Base-by-base conservation (phyloP, 2,888 invertebrate genomes). In the Lasioglossum marginatum region DNA sequence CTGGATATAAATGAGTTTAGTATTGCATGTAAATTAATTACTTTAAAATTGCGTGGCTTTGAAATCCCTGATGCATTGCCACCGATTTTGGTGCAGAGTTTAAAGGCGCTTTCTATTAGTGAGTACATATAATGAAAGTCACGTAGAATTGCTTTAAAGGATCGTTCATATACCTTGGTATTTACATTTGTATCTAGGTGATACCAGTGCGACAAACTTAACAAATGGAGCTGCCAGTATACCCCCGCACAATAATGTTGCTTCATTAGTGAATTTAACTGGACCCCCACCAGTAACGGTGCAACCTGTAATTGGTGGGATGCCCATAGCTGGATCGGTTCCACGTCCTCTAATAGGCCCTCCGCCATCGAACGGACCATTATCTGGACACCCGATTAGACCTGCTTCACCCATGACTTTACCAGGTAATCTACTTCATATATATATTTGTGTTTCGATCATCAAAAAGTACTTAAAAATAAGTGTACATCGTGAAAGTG, bases 1-100 rank as follows among this genome's bases (percentile, higher is more conserved):
- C 97, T 99, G 96, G 98, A 99, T 93, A 97, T 99, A 79, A 97
- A 98, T 93, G 99, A 99, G 96, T 99, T 99, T 95, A 99, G 99
- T 90, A 98, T 99, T 92, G 99, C 99, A 75, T 99, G 99, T 96
- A 99, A 99, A 96, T 96, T 99, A 83, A 99, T 99, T 81, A 98
- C 98, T 93, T 96, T 99, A 87, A 99, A 99, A 95, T 96, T 99
- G 23, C 97, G 98, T 79, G 99, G 99, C 5, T 97, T 98, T 92
- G 99, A 99, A 94, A 96, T 99, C 78, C 99, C 99, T 0, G 97
- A 97, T 94, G 96, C 96, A 3, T 96, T 99, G 90, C 99, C 99
- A 27, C 97, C 97, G 5, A 96, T 97, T 14, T 93, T 98, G 12
- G 93, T 98, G 19, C 96, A 97, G 10, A 97, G 98, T 0, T 94